Base-by-base conservation (phyloP, 2,888 invertebrate genomes). In the Drosophila atroscutellata region DNA sequence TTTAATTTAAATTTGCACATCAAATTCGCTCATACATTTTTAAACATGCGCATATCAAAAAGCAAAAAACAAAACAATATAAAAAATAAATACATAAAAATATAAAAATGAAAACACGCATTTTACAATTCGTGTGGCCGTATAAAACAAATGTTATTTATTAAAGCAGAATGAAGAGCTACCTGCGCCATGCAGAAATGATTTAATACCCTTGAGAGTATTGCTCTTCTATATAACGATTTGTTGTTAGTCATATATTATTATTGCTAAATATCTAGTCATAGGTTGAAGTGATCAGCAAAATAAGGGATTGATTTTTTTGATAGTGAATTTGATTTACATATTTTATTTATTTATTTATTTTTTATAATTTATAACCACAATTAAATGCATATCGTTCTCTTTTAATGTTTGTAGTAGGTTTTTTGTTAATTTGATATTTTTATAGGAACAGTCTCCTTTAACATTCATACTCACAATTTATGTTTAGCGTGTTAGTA, bases 1-100 rank as follows among this genome's bases (percentile, higher is more conserved):
- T 87, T 84, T 87, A 89, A 89, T 82, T 86, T 89, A 85, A 86
- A 89, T 87, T 89, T 87, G 72, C 82, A 73, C 87, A 80, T 80
- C 75, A 84, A 87, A 86, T 80, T 87, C 77, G 58, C 70, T 54
- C 71, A 86, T 86, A 75, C 72, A 89, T 89, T 82, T 75, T 85
- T 84, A 77, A 89, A 69, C 75, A 71, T 30, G 56, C 49, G 24
- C 60, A 81, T 26, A 64, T 56, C 45, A 60, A 65, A 54, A 63
- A 28, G 32, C 42, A 20, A 24, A 9, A 49, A 45, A 45, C 7
- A 45, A 45, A 45, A 45, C 45, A 36, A 36, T 7, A 45, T 7
- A 13, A 45, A 47, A 49, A 7, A 68, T 32, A 51, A 24, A 6
- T 20, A 28, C 9, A 52, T 51, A 39, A 36, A 39, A 30, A 30